Base-by-base conservation (phyloP, 2,888 invertebrate genomes). In the Ophion ventricosus region DNA sequence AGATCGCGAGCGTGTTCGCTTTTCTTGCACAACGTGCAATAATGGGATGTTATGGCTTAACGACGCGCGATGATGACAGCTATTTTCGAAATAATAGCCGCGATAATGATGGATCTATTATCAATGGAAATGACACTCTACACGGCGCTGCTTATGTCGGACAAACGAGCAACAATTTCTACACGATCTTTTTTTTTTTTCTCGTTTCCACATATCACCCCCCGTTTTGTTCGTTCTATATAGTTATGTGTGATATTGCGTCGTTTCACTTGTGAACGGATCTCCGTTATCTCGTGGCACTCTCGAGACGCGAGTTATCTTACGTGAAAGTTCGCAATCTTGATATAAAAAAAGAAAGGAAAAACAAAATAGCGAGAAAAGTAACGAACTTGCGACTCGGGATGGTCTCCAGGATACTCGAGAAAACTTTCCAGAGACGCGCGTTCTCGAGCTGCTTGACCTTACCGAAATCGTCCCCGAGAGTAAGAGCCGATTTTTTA, bases 401-500 rank as follows among this genome's bases (percentile, higher is more conserved):
- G 29, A 87, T 86, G 86, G 70, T 82, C 35, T 26, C 76, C 14
- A 69, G 77, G 17, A 43, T 25, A 3, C 2, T 81, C 5, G 64
- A 69, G 25, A 84, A 61, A 59, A 61, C 79, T 67, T 63, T 83
- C 1, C 54, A 40, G 8, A 82, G 85, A 67, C 70, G 35, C 10
- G 56, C 83, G 23, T 49, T 79, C 85, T 2, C 11, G 77, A 40
- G 84, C 80, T 57, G 54, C 76, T 67, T 73, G 3, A 20, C 74
- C 0, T 26, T 81, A 40, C 69, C 83, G n/a, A 70, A 81, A 74
- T n/a, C 80, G 59, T 83, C 85, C 17, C 23, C 63, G 10, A 79
- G 87, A 64, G 87, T 87, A 74, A 85, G 80, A 26, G 26, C 26
- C 10, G 14, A 17, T 67, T 64, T 17, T 64, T 29, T 26, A 25